Percentiles rank a stretch among this genome's conserved stretches.
Evolutionary conservation across 2,888 invertebrate species (phyloP).

Genomic region (Thysanoteuthis rhombus): DNA sequence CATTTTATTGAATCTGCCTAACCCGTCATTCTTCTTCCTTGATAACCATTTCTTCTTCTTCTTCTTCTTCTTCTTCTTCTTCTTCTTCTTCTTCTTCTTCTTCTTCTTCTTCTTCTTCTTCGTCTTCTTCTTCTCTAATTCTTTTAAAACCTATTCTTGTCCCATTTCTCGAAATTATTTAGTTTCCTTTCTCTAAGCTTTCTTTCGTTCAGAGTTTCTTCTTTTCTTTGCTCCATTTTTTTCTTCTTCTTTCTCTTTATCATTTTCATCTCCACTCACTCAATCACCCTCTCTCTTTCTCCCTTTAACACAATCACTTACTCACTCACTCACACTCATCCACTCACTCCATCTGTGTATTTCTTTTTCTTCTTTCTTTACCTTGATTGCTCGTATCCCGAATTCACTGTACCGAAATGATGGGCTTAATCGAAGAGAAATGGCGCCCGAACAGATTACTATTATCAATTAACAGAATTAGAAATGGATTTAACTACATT

Average conservation of each 20-base stretch:
- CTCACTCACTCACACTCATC: neutral
- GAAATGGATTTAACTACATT: neutral
- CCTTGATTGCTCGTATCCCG: neutral
- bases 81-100: neutral
- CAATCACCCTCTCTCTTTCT: neutral
- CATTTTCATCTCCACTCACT: neutral
- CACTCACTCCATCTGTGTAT: neutral
- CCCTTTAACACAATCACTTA: neutral
- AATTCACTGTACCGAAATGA: neutral
- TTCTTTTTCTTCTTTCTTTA: too few species aligned
- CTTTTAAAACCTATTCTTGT: neutral
- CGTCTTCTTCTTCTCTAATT: neutral
- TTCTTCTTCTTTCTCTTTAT: neutral
- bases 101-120: neutral
- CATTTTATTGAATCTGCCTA: neutral
- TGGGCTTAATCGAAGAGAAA: neutral
- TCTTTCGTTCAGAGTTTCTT: neutral
- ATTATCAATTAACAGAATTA: constrained; percentile 12
- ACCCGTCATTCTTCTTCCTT: too few species aligned
- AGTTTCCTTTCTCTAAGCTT: neutral
- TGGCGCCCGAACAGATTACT: neutral
- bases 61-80: too few species aligned
- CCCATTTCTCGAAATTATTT: too few species aligned
- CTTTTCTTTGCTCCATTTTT: too few species aligned
- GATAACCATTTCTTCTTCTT: too few species aligned